These are phyloP conservation scores for Plemyria rubiginata DNA, from an alignment of 2,888 invertebrate species.

Conservation along the genomic window DNA sequence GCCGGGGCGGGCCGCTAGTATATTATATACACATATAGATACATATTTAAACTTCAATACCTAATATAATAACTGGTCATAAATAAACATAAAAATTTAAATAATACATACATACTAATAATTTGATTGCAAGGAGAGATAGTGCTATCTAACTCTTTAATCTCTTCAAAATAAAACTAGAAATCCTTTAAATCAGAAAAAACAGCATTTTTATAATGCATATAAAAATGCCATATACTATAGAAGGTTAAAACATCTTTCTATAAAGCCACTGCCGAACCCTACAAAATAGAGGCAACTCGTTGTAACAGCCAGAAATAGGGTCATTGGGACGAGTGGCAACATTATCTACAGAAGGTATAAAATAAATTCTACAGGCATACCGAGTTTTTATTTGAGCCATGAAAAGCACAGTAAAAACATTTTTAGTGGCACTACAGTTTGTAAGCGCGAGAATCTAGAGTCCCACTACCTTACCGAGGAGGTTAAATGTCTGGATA, in stretches of 20 bases:
- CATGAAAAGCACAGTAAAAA: slow-evolving; percentile 23
- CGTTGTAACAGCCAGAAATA: slow-evolving; percentile 1
- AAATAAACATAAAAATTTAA: too few relatives aligned
- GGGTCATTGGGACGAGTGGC: slow-evolving; percentile 7
- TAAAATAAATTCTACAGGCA: slow-evolving; percentile 14
- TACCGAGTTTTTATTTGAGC: slow-evolving; percentile 20
- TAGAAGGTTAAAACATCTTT: neutral
- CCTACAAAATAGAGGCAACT: neutral
- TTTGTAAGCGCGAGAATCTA: slow-evolving; percentile 14
- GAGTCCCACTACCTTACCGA: neutral
- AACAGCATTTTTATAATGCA: too few relatives aligned
- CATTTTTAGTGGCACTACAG: slow-evolving; percentile 18
- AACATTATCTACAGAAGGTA: slow-evolving; percentile 11
- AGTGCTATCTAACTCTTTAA: too few relatives aligned
- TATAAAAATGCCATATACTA: too few relatives aligned
- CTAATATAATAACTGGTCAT: too few relatives aligned
- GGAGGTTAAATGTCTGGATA: slow-evolving; percentile 8
- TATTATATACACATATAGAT: too few relatives aligned
- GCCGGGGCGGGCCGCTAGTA: too few relatives aligned
- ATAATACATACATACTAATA: too few relatives aligned
- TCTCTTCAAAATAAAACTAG: too few relatives aligned
- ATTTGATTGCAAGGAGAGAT: too few relatives aligned
- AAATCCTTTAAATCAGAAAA: too few relatives aligned
- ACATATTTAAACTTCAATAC: too few relatives aligned
- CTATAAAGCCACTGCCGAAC: neutral